Evolutionary conservation across 2,888 invertebrate genomes (phyloP), one percentile per base, ranked within the genome.

Genomic region (Mythimna impura): DNA sequence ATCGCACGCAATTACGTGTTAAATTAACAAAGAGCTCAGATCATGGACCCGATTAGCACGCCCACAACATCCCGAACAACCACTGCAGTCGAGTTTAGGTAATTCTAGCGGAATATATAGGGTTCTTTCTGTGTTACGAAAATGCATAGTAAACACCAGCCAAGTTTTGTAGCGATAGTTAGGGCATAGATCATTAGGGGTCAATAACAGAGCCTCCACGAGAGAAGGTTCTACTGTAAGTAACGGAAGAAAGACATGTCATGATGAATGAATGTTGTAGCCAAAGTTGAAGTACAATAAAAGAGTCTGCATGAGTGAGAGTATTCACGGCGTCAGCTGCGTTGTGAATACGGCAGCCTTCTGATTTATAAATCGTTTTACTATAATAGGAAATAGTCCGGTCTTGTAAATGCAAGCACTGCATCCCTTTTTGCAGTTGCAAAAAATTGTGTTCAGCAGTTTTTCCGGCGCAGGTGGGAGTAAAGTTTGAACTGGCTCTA

Each of bases 1-100:
- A 76, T 76, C 64, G 66, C 43, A 61, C 63, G 54, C 40, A 81
- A 67, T 76, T 58, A 79, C 43, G 64, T 67, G 75, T 78, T 70
- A 70, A 75, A 70, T 74, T n/a, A 65, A 73, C 55, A 70, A 52
- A 64, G 58, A 76, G 36, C 63, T 52, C 58, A 25, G 67, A 78
- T 67, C 58, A 30, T 63, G 54, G 30, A 60, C 34, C 63, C 14
- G 79, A 72, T 73, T 50, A 67, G 63, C 36, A 67, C 66, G 64
- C 43, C 54, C 40, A 71, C 62, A 14, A 14, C 52, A 63, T 79
- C 14, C 57, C 50, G 43, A 67, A 12, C 20, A 55, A 43, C 30
- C 12, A 36, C 17, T 65, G 55, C 64, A 65, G 12, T n/a, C n/a
- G 22, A 36, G 47, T 58, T 47, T 52, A 63, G 2, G 12, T 22